phyloP scores from a whole-genome alignment of 2,888 invertebrate genomes.

The Plagiodera versicolora region DNA sequence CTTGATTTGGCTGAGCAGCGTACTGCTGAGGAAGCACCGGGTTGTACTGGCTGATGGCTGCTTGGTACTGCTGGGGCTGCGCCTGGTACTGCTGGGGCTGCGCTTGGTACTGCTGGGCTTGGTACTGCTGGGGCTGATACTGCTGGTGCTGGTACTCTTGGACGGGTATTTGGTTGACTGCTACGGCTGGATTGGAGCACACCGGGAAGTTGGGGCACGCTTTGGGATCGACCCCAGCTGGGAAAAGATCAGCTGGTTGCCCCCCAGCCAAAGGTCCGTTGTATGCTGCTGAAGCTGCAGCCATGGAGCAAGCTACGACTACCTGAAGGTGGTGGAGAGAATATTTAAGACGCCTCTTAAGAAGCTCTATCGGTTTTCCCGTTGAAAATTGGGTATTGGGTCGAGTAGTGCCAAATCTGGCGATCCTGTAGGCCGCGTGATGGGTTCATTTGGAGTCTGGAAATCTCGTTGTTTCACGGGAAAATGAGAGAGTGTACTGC shows the following conservation, averaged over 20 bases:
- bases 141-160: slow-evolving; percentile 28
- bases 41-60: slow-evolving; percentile 37
- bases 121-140: slow-evolving; percentile 34
- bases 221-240: slow-evolving; percentile 45
- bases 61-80: slow-evolving; percentile 30
- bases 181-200: slow-evolving; percentile 45
- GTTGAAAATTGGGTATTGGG: background rate
- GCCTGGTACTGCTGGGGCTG: slow-evolving; percentile 32
- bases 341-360: too few species aligned
- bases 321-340: slow-evolving; percentile 32
- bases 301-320: slow-evolving; percentile 43
- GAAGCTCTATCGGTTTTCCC: too few species aligned
- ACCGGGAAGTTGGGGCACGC: slow-evolving; percentile 48
- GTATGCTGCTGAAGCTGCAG: slow-evolving; percentile 38
- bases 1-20: slow-evolving; percentile 22
- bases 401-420: too few species aligned
- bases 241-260: slow-evolving; percentile 44
- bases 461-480: too few species aligned
- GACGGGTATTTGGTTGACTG: slow-evolving; percentile 34
- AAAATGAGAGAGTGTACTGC: too few species aligned
- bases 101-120: slow-evolving; percentile 28
- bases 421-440: too few species aligned
- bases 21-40: slow-evolving; percentile 40
- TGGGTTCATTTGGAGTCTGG: too few species aligned
- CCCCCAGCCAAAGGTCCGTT: slow-evolving; percentile 46